A percentile compares a stretch with the other conserved stretches of the same genome.
Evolutionary conservation across 1,140 invertebrate genomes (phyloP).

Genomic region (Antheraea pernyi): DNA sequence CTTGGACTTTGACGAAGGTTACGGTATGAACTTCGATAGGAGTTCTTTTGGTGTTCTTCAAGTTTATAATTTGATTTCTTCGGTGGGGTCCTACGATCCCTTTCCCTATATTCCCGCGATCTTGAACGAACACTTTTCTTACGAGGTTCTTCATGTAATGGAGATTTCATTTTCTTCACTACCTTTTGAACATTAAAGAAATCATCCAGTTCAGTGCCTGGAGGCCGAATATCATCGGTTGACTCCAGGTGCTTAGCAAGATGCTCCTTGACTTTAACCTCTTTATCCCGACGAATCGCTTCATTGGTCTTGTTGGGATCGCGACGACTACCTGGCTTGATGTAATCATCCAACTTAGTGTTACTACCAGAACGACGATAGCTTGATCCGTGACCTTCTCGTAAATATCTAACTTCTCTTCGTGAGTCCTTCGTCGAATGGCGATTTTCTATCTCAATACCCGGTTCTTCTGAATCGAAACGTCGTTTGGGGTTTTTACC

Average conservation of each 20-base stretch:
- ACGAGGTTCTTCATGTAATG: not conserved
- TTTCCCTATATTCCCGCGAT: not conserved
- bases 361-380: conserved; percentile 16
- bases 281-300: conserved; percentile 68
- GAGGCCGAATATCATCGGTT: conserved; percentile 54
- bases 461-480: not conserved
- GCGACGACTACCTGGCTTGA: conserved; percentile 62
- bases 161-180: conserved; percentile 4
- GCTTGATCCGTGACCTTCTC: not conserved
- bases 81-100: not conserved
- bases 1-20: conserved; percentile 12
- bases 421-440: not conserved
- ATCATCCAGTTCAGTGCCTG: conserved; percentile 69
- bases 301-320: conserved; percentile 66
- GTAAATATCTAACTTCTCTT: conserved; percentile 12
- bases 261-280: conserved; percentile 65
- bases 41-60: conserved; percentile 13
- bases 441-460: not conserved
- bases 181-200: conserved; percentile 43
- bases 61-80: not conserved
- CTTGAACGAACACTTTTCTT: conserved; percentile 2
- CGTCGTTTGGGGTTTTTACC: not conserved
- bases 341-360: conserved; percentile 45
- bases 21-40: conserved; percentile 19
- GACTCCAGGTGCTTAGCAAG: conserved; percentile 62